phyloP scores from a whole-genome alignment of 2,888 invertebrate genomes.

The Nysson spinosus region DNA sequence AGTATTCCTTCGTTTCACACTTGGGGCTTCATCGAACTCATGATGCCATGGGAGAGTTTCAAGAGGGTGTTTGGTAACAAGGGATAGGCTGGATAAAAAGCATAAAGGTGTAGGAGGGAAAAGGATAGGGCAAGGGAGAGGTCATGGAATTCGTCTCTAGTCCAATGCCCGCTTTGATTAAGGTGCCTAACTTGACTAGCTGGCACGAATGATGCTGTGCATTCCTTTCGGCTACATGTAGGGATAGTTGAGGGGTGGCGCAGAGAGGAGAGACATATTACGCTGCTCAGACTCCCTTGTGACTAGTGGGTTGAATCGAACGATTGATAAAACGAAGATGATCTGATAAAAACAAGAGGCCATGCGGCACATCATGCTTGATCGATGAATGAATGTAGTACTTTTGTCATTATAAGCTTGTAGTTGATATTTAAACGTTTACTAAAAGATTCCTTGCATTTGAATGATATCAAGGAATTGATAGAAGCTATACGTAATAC shows the following conservation, averaged over 20 bases:
- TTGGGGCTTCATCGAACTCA: conserved; percentile 52
- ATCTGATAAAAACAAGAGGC: conserved; percentile 33
- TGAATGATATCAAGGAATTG: too few species aligned
- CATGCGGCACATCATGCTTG: conserved; percentile 1
- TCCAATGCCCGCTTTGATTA: conserved; percentile 44
- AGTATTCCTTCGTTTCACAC: too few species aligned
- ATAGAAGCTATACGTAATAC: too few species aligned
- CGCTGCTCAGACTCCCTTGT: conserved; percentile 15
- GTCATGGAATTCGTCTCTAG: conserved; percentile 32
- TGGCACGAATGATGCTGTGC: conserved; percentile 43
- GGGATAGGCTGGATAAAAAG: conserved; percentile 12
- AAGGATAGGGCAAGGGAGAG: background rate
- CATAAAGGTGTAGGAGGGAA: background rate
- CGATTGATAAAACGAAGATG: conserved; percentile 44
- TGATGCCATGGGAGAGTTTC: conserved; percentile 19
- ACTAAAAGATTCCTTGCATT: too few species aligned
- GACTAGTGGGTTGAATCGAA: conserved; percentile 17
- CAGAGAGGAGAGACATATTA: conserved; percentile 21
- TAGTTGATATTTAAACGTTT: too few species aligned
- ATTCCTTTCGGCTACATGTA: conserved; percentile 35
- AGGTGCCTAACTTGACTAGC: conserved; percentile 18
- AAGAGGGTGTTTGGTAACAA: conserved; percentile 37
- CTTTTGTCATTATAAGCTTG: too few species aligned
- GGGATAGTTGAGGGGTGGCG: background rate
- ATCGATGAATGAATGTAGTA: conserved; percentile 1